Conservation (phyloP, 2,888 invertebrate genomes). For the Pseudoips prasinana region DNA sequence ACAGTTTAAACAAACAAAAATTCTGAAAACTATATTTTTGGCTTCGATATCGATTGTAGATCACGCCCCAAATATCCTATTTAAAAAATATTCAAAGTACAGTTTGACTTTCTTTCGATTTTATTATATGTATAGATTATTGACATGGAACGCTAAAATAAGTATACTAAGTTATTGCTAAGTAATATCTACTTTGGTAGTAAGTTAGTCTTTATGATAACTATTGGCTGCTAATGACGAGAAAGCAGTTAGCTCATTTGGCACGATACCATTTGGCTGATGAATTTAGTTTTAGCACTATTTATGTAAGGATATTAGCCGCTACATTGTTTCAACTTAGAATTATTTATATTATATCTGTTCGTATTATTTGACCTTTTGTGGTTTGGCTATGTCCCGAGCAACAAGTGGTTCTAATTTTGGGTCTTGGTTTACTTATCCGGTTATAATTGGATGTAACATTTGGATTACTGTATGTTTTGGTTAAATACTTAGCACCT, state of each 20-base stretch:
- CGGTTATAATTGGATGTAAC: constrained; percentile 13
- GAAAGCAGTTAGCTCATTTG: constrained; percentile 37
- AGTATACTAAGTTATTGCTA: no score
- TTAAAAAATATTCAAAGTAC: no score
- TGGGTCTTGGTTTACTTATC: constrained; percentile 31
- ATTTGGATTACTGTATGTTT: constrained; percentile 2
- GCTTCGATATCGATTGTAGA: no score
- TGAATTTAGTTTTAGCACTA: constrained; percentile 31
- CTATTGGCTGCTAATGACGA: constrained; percentile 33
- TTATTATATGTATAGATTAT: no score
- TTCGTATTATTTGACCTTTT: constrained; percentile 15
- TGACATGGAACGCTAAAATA: no score
- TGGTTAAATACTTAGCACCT: no score
- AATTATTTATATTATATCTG: constrained; percentile 6
- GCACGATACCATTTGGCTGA: constrained; percentile 39
- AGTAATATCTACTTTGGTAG: background rate
- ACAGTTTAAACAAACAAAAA: no score
- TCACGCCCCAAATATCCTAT: no score
- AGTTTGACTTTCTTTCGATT: no score
- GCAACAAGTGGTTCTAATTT: constrained; percentile 47
- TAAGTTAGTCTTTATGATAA: constrained; percentile 14
- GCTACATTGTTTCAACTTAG: constrained; percentile 18
- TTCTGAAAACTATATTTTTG: no score
- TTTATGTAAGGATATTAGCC: constrained; percentile 28
- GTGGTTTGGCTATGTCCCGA: constrained; percentile 30